These are phyloP conservation scores for Probaryconus sp. DNA, from an alignment of 1,140 invertebrate species.

Conservation along the genomic window DNA sequence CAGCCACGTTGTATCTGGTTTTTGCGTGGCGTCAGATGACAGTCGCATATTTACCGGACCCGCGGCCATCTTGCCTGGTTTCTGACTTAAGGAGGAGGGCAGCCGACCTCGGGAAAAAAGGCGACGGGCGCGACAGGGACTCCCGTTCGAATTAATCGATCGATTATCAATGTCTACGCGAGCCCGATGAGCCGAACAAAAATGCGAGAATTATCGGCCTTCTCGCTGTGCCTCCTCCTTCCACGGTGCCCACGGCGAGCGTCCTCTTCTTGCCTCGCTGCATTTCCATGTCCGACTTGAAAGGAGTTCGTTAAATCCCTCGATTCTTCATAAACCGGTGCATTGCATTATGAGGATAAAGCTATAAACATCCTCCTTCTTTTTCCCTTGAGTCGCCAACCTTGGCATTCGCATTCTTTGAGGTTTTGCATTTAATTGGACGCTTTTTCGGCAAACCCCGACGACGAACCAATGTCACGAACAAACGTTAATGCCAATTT, in stretches of 20 bases:
- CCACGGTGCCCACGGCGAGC: constrained; percentile 43
- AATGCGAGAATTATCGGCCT: constrained; percentile 63
- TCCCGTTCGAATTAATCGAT: constrained; percentile 65
- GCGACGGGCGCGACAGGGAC: constrained; percentile 57
- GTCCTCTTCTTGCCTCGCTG: constrained; percentile 54
- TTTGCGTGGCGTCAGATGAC: constrained; percentile 78
- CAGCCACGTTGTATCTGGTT: constrained; percentile 74
- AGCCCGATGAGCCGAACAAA: constrained; percentile 49
- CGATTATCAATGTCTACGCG: constrained; percentile 64
- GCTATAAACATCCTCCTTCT: constrained; percentile 50
- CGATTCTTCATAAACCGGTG: constrained; percentile 42
- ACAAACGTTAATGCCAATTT: too few relatives aligned
- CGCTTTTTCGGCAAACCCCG: constrained; percentile 20
- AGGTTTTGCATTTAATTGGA: constrained; percentile 57
- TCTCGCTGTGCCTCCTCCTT: constrained; percentile 40
- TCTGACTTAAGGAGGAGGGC: constrained; percentile 74
- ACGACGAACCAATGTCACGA: constrained; percentile 5
- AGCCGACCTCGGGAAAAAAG: constrained; percentile 59
- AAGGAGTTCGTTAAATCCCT: constrained; percentile 55
- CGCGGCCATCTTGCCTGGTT: constrained; percentile 75
- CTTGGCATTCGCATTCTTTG: constrained; percentile 25
- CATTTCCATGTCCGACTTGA: constrained; percentile 58
- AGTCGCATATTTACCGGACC: constrained; percentile 77
- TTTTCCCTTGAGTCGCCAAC: constrained; percentile 41
- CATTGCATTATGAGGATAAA: constrained; percentile 47